Percentiles rank a stretch among this genome's conserved stretches.
Conservation (phyloP, 2,113 vertebrate genomes). For the Bos taurus region ARS-UCD2.0 NC_037328.1:69302501-69303000, state of each 20-base stretch:
- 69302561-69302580: neutral
- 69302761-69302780: neutral
- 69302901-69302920: neutral
- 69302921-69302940: neutral
- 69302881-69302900: neutral
- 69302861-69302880: neutral
- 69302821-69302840: neutral
- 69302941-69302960: neutral
- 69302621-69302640: neutral
- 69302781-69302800: neutral
- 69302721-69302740: neutral
- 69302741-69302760: neutral
- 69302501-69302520: neutral
- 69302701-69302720: too few relatives aligned
- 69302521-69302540: fast-evolving
- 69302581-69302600: neutral
- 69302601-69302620: neutral
- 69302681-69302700: neutral
- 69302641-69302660: neutral
- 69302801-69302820: neutral
- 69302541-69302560: neutral
- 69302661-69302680: neutral
- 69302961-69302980: neutral
- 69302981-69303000: neutral
- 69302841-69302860: neutral